These are phyloP conservation scores for Thera britannica DNA, from an alignment of 2,888 invertebrate species.

Conservation along the genomic window DNA sequence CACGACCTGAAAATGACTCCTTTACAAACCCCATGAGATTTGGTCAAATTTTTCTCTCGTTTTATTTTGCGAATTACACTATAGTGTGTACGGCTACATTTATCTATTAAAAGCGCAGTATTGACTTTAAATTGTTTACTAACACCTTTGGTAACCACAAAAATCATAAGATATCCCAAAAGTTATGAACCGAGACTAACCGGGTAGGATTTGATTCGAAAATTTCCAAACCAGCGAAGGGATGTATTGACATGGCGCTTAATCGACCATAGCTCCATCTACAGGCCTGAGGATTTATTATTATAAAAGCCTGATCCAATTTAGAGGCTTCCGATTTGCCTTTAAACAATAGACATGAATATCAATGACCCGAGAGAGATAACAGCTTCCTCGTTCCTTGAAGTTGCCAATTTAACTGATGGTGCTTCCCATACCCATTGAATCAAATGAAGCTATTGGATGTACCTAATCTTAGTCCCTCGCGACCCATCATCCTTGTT, in stretches of 20 bases:
- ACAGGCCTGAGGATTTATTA: neutral
- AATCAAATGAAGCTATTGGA: neutral
- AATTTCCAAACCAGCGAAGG: too few species aligned
- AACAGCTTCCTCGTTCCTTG: neutral
- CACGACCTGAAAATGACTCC: slow-evolving; percentile 36
- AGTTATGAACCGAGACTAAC: too few species aligned
- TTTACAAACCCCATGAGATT: slow-evolving; percentile 26
- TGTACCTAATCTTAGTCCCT: neutral
- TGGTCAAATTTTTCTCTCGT: slow-evolving; percentile 29
- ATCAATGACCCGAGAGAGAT: neutral
- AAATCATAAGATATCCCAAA: too few species aligned
- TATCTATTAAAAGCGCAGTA: neutral
- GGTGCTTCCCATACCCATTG: too few species aligned
- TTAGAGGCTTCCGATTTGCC: neutral
- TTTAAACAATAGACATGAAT: neutral
- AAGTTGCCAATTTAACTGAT: neutral
- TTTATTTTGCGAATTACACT: slow-evolving; percentile 14
- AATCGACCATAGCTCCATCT: too few species aligned
- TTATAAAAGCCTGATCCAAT: neutral
- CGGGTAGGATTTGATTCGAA: too few species aligned
- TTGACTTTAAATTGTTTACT: too few species aligned
- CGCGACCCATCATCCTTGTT: neutral
- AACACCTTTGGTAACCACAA: too few species aligned
- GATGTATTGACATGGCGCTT: too few species aligned
- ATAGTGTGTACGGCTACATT: neutral